These are phyloP conservation scores for Paraescarpia echinospica DNA, from an alignment of 1,140 invertebrate species.

Conservation along the genomic window DNA sequence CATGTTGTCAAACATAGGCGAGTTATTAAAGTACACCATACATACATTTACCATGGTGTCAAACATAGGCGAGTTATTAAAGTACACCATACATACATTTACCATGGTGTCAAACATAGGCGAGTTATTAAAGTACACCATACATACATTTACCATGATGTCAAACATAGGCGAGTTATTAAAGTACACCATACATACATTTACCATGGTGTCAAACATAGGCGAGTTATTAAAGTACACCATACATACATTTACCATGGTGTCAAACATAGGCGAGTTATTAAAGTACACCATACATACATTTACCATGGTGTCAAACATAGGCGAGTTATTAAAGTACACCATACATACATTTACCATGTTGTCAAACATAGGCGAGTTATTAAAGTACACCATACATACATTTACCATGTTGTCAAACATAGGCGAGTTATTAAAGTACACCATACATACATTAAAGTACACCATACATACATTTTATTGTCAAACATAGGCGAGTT, in stretches of 20 bases:
- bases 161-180: neutral
- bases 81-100: neutral
- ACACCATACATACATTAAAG: no score
- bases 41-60: neutral
- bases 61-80: neutral
- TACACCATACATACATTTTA: neutral
- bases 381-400: neutral
- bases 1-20: neutral
- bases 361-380: neutral
- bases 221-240: neutral
- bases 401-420: neutral
- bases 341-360: neutral
- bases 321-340: neutral
- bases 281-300: neutral
- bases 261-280: neutral
- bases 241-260: neutral
- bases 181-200: neutral
- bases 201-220: neutral
- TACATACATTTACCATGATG: neutral
- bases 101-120: neutral
- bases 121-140: neutral
- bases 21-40: neutral
- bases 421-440: neutral
- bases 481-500: neutral
- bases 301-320: neutral